Evolutionary conservation across 2,113 vertebrate genomes (phyloP), one percentile per base, ranked within the genome.

Genomic region (Anoplopoma fimbria): DNA sequence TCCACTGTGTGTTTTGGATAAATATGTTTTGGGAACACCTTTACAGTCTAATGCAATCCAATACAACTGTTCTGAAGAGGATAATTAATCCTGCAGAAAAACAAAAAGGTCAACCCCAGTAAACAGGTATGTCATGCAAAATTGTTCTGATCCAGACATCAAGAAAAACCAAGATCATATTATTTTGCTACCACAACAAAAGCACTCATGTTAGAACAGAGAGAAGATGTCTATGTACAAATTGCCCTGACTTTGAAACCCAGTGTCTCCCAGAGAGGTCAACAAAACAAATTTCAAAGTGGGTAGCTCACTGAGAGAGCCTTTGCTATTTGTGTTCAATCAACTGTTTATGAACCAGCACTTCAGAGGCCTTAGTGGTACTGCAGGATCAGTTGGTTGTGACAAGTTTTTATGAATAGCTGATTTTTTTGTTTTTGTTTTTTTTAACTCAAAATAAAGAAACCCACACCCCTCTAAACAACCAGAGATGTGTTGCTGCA

Each of bases 371-470:
- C 47, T 77, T 1, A 31, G 49, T 79, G 40, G 38, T 53, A n/a
- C 55, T 68, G 21, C 33, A 53, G 58, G 33, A 65, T 77, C 64
- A 77, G 65, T 77, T 49, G 65, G 29, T 71, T 27, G 27, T 55
- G 77, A 83, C 63, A 88, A 70, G 69, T 75, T 81, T 84, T 27
- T 27, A 38, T 53, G 40, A 85, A 86, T 53, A 65, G 74, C 47
- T 64, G n/a, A 13, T 27, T 55, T 69, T 34, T 61, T 70, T 49
- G 45, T 7, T 45, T 17, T 9, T 38, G 8, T 61, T 5, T 3
- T n/a, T 57, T 45, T 53, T 8, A 49, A 67, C 45, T 58, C 19
- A 57, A 58, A 83, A 90, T 90, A 85, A 92, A 92, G 77, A 81
- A 69, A 40, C 68, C 27, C 69, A 69, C 27, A 45, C 13, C 38